Evolutionary conservation across 2,113 vertebrate species (phyloP).

Genomic region (Pituophis catenifer): DNA sequence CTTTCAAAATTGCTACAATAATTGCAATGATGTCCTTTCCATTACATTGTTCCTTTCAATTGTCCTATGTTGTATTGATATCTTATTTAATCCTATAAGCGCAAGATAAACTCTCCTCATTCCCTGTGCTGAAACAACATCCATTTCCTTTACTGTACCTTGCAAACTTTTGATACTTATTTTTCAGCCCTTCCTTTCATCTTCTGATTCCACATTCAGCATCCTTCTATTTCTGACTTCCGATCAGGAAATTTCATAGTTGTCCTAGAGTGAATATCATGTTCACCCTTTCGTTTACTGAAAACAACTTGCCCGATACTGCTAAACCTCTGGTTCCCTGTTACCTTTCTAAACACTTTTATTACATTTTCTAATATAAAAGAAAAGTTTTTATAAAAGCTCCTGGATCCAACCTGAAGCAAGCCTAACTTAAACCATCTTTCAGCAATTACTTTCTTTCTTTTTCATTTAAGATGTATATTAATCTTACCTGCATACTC

Average conservation of each 20-base stretch:
- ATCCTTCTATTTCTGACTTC: slow-evolving; percentile 51
- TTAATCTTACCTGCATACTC: neutral
- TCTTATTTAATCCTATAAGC: neutral
- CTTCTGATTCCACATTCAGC: neutral
- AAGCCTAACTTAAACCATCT: slow-evolving; percentile 17
- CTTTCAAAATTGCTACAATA: neutral
- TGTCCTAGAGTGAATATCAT: slow-evolving; percentile 50
- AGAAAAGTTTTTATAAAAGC: slow-evolving; percentile 40
- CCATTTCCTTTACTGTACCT: neutral
- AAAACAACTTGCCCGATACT: slow-evolving; percentile 54
- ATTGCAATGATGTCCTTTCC: neutral
- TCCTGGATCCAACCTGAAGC: slow-evolving; percentile 20
- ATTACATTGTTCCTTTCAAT: neutral
- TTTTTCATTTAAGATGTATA: slow-evolving; percentile 12
- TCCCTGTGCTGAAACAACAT: neutral
- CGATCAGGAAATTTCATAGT: slow-evolving; percentile 45
- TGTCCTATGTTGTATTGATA: neutral
- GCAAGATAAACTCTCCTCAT: neutral
- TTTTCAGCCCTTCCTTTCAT: slow-evolving; percentile 32
- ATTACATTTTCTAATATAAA: slow-evolving; percentile 58
- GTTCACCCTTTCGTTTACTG: slow-evolving; percentile 53
- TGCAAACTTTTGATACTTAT: slow-evolving; percentile 17
- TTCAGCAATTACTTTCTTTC: slow-evolving; percentile 16
- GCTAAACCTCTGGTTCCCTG: slow-evolving; percentile 63
- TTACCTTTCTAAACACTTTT: slow-evolving; percentile 64